These are phyloP conservation scores for Cyrtonyx montezumae DNA, from an alignment of 2,113 vertebrate species.

Conservation along the genomic window DNA sequence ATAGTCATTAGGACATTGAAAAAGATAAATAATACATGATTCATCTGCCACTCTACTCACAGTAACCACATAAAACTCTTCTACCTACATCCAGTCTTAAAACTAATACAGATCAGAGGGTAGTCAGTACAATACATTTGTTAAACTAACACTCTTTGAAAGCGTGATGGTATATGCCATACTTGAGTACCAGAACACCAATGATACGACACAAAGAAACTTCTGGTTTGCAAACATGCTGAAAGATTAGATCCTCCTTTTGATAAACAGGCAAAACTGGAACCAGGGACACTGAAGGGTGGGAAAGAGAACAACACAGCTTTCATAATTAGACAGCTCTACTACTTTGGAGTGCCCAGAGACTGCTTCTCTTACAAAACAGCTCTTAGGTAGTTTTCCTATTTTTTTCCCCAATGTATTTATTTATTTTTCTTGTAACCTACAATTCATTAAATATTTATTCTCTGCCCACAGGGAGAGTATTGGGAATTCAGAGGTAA, in stretches of 20 bases:
- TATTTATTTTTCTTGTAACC: background rate
- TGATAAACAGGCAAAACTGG: background rate
- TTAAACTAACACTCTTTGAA: background rate
- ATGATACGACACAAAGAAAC: background rate
- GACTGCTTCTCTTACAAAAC: background rate
- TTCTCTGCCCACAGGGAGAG: background rate
- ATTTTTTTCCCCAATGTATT: background rate
- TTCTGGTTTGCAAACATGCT: background rate
- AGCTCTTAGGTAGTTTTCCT: background rate
- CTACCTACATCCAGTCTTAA: background rate
- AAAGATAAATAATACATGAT: background rate
- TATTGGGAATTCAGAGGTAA: background rate
- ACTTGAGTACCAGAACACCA: background rate
- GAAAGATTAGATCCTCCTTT: background rate
- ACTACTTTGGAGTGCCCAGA: background rate
- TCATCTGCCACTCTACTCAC: background rate
- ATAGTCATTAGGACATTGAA: background rate
- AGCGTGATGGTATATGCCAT: background rate
- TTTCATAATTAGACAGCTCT: background rate
- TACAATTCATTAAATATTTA: background rate
- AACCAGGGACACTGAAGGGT: background rate
- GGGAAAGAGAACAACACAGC: background rate
- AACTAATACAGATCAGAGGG: background rate
- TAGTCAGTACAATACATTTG: background rate
- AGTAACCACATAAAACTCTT: background rate